These are phyloP conservation scores for Bucorvus abyssinicus DNA, from an alignment of 2,797 vertebrate genomes.

Conservation along the genomic window DNA sequence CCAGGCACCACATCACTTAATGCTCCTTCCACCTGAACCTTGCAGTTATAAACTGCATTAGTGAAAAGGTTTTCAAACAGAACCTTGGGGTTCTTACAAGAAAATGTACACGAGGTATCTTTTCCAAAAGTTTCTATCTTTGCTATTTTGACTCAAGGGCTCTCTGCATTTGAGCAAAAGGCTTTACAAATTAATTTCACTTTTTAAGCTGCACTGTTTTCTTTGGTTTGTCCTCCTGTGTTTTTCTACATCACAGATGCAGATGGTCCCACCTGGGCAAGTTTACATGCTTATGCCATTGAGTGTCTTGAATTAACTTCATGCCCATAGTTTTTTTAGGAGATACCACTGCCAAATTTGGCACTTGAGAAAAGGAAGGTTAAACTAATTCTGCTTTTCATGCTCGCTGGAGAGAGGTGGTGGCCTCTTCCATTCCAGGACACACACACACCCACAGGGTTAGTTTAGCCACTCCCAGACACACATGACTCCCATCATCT, in stretches of 20 bases:
- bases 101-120: neutral
- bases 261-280: neutral
- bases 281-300: neutral
- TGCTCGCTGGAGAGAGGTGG: neutral
- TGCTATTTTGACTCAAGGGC: neutral
- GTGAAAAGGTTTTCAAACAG: neutral
- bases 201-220: neutral
- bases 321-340: neutral
- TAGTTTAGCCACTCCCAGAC: neutral
- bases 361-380: neutral
- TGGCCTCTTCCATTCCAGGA: neutral
- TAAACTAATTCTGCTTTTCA: neutral
- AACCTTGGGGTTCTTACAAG: neutral
- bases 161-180: neutral
- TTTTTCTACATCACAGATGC: neutral
- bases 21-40: too few species aligned
- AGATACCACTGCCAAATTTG: neutral
- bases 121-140: neutral
- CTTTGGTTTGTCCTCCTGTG: neutral
- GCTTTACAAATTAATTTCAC: neutral
- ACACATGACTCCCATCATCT: neutral
- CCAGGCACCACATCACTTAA: neutral
- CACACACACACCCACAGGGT: neutral
- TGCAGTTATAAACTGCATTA: neutral
- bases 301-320: neutral